Percentiles rank a stretch among this genome's conserved stretches.
Evolutionary conservation across 1,140 invertebrate genomes (phyloP).

Genomic region (Nephila pilipes): DNA sequence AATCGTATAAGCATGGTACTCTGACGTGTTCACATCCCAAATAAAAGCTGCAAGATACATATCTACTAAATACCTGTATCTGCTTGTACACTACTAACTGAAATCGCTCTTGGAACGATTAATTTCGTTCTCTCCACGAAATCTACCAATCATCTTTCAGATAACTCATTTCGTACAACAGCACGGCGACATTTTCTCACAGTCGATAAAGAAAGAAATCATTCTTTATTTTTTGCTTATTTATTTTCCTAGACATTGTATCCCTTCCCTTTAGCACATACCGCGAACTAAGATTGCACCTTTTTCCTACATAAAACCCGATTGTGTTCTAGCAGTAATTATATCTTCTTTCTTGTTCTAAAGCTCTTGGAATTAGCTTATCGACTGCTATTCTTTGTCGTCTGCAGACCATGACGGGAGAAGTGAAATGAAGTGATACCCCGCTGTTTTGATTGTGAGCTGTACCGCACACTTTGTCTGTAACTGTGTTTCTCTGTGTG

Average conservation of each 20-base stretch:
- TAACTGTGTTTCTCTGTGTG: neutral
- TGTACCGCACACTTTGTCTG: neutral
- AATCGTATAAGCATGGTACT: too few species aligned
- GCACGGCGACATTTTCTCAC: slow-evolving; percentile 20
- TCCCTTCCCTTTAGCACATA: slow-evolving; percentile 1
- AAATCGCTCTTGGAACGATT: too few species aligned
- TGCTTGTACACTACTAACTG: too few species aligned
- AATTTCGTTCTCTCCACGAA: too few species aligned
- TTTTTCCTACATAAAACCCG: neutral
- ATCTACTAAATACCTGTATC: too few species aligned
- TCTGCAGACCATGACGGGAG: slow-evolving; percentile 51
- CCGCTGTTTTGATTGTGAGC: neutral
- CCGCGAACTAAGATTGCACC: slow-evolving; percentile 19
- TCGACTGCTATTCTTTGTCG: slow-evolving; percentile 57
- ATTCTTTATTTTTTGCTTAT: neutral
- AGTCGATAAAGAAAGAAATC: slow-evolving; percentile 1
- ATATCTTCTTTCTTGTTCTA: slow-evolving; percentile 42
- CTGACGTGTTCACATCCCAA: too few species aligned
- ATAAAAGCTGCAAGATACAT: too few species aligned
- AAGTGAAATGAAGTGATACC: slow-evolving; percentile 47
- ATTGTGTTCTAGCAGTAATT: slow-evolving; percentile 59
- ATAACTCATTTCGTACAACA: neutral
- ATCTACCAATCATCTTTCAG: too few species aligned
- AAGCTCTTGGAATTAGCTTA: slow-evolving; percentile 31
- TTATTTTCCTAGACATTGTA: slow-evolving; percentile 35